Conservation (phyloP, 2,888 invertebrate genomes). For the Omphaloscelis lunosa region DNA sequence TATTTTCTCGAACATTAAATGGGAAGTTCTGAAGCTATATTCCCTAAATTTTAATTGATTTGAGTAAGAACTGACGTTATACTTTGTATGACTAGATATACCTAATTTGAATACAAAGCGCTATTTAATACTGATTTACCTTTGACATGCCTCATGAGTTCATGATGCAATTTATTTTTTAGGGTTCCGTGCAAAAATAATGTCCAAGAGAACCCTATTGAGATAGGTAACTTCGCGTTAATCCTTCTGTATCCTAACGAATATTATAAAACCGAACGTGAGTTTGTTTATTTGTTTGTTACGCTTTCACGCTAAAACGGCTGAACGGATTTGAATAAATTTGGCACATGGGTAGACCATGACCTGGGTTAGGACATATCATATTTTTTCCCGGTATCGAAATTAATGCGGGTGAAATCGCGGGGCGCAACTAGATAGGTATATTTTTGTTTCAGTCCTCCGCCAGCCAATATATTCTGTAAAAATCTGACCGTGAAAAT, state of each 20-base stretch:
- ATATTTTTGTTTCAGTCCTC: too few species aligned
- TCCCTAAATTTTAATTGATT: neutral
- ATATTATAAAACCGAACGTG: too few species aligned
- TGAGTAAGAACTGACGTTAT: neutral
- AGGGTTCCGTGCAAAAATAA: neutral
- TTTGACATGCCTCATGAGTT: neutral
- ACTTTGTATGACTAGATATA: neutral
- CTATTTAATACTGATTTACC: slow-evolving; percentile 9
- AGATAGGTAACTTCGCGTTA: neutral
- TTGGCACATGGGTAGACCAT: too few species aligned
- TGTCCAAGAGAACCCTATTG: neutral
- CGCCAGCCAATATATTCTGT: too few species aligned
- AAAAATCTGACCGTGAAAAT: too few species aligned
- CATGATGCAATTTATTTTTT: neutral
- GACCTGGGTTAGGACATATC: too few species aligned
- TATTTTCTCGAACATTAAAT: slow-evolving; percentile 14
- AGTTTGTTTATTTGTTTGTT: too few species aligned
- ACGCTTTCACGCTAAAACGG: too few species aligned
- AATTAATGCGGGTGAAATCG: too few species aligned
- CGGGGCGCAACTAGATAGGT: too few species aligned
- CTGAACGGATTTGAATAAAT: too few species aligned
- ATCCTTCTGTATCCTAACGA: neutral
- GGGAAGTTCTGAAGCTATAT: neutral
- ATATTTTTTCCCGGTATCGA: too few species aligned
- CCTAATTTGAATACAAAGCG: slow-evolving; percentile 47